Percentiles rank a stretch among this genome's conserved stretches.
Conservation (phyloP, 2,113 vertebrate genomes). For the Hypomesus transpacificus region DNA sequence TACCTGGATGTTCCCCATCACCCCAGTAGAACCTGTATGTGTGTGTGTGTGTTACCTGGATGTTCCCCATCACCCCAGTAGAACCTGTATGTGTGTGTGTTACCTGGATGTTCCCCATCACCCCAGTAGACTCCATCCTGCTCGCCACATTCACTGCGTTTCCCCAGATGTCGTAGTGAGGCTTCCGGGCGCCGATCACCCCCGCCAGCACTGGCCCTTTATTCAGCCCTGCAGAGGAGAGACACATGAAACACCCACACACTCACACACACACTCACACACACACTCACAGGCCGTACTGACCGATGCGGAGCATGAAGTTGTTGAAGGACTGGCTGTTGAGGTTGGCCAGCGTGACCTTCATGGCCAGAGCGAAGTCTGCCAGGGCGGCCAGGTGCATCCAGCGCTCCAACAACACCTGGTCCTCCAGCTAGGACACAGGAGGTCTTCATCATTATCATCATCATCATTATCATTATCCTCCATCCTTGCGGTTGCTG, state of each 20-base stretch:
- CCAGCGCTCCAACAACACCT: constrained; percentile 83
- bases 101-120: constrained; percentile 97
- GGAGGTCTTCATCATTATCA: constrained; percentile 3
- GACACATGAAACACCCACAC: constrained; percentile 57
- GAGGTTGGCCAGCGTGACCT: constrained; percentile 90
- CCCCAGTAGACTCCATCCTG: constrained; percentile 95
- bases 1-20: constrained; percentile 97
- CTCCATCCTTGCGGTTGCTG: neutral
- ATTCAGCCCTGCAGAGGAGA: constrained; percentile 79
- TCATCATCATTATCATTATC: neutral
- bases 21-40: constrained; percentile 76
- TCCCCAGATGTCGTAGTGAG: constrained; percentile 98
- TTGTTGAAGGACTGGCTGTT: constrained; percentile 99
- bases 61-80: constrained; percentile 93
- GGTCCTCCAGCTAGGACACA: constrained; percentile 71
- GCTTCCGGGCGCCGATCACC: constrained; percentile 92
- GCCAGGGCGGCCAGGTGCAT: constrained; percentile 91
- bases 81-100: constrained; percentile 63
- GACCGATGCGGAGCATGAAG: constrained; percentile 97
- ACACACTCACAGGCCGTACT: constrained; percentile 43
- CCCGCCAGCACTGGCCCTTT: constrained; percentile 91
- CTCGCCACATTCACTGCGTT: constrained; percentile 97
- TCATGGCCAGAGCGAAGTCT: constrained; percentile 94
- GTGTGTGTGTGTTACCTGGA: constrained; percentile 75
- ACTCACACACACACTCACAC: neutral